Conservation (phyloP, 2,113 vertebrate species). For the Myxocyprinus asiaticus region DNA sequence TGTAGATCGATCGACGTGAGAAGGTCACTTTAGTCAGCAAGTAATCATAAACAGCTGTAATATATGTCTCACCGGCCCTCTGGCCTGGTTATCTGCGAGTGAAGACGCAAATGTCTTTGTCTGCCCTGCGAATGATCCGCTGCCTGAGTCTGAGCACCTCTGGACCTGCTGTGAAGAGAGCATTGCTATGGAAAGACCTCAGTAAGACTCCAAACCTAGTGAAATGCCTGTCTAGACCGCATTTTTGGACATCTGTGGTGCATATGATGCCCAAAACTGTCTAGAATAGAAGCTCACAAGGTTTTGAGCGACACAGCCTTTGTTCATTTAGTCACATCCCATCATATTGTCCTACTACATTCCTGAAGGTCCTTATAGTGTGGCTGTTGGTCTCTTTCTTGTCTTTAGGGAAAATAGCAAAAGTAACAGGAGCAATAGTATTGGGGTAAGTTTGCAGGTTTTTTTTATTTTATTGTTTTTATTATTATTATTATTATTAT, state of each 20-base stretch:
- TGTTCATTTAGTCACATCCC: too few species aligned
- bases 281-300: too few species aligned
- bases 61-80: not conserved
- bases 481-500: too few species aligned
- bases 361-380: too few species aligned
- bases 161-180: conserved; percentile 67
- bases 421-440: conserved; percentile 85
- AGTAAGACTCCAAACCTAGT: conserved; percentile 74
- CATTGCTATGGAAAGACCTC: conserved; percentile 77
- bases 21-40: not conserved
- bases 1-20: not conserved
- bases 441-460: conserved; percentile 80
- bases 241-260: too few species aligned
- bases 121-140: conserved; percentile 80
- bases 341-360: too few species aligned
- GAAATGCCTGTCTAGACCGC: too few species aligned
- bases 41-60: not conserved
- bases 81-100: not conserved
- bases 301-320: too few species aligned
- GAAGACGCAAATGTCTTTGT: conserved; percentile 78
- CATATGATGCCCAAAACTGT: too few species aligned
- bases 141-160: conserved; percentile 81
- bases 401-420: conserved; percentile 82
- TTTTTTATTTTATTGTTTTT: too few species aligned
- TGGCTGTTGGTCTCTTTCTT: not conserved